Conservation (phyloP, 2,797 vertebrate genomes). For the Hydrocynus forskahlii region DNA sequence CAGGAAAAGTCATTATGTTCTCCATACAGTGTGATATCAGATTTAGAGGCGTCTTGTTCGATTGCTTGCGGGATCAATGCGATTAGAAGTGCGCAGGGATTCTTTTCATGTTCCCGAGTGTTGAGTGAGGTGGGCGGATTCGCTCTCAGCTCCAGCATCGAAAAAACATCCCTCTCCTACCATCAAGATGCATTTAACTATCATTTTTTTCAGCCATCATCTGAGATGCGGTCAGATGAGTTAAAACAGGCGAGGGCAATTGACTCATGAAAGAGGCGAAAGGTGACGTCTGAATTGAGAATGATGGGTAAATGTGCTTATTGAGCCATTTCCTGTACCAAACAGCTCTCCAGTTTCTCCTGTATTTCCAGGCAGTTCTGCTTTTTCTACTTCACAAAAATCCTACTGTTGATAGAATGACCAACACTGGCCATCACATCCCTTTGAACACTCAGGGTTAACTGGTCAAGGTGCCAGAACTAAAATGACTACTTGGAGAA, state of each 20-base stretch:
- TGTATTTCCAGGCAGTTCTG: not conserved
- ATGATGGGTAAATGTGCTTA: not conserved
- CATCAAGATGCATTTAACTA: not conserved
- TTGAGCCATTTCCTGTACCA: not conserved
- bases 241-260: constrained; percentile 1
- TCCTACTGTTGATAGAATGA: too few relatives aligned
- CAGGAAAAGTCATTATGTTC: constrained; percentile 53
- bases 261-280: not conserved
- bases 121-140: not conserved
- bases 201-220: constrained; percentile 15
- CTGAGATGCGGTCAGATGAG: constrained; percentile 4
- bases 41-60: constrained; percentile 38
- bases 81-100: constrained; percentile 2
- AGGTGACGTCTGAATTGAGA: not conserved
- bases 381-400: not conserved
- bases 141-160: not conserved
- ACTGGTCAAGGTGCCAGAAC: too few relatives aligned
- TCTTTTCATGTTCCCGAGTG: constrained; percentile 3
- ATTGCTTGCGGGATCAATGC: constrained; percentile 28
- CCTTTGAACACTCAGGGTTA: too few relatives aligned
- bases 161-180: not conserved
- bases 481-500: too few relatives aligned
- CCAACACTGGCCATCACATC: too few relatives aligned
- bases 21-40: constrained; percentile 29
- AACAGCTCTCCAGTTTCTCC: not conserved